Percentiles rank a stretch among this genome's conserved stretches.
Evolutionary conservation across 2,113 vertebrate genomes (phyloP).

Genomic region (Nyctereutes procyonoides): DNA sequence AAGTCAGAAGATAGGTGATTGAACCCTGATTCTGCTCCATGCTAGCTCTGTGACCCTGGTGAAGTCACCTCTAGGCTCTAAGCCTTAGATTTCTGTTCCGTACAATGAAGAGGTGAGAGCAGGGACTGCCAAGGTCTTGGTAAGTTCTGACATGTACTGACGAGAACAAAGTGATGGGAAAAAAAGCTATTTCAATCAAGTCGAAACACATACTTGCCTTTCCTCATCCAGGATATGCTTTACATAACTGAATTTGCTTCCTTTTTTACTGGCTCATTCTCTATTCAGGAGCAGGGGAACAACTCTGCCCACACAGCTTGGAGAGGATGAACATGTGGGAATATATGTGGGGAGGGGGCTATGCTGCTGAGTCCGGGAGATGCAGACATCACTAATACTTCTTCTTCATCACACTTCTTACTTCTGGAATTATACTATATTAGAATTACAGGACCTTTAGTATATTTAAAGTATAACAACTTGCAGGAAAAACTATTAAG

Average conservation of each 20-base stretch:
- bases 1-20: background rate
- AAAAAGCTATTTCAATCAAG: background rate
- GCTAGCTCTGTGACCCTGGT: background rate
- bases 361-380: background rate
- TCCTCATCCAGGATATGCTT: conserved; percentile 50
- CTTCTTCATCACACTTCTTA: conserved; percentile 61
- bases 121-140: background rate
- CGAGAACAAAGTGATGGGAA: background rate
- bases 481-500: background rate
- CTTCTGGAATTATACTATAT: conserved; percentile 76
- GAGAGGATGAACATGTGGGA: background rate
- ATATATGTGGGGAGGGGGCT: accelerated
- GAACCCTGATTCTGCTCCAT: background rate
- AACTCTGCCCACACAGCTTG: background rate
- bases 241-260: conserved; percentile 74
- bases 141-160: background rate
- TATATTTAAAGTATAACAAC: conserved; percentile 57
- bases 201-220: conserved; percentile 26
- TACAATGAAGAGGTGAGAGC: background rate
- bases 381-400: background rate
- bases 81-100: background rate
- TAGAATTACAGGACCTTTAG: conserved; percentile 72
- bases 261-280: conserved; percentile 74
- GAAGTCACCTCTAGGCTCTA: background rate
- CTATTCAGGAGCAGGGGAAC: conserved; percentile 5